A percentile compares a stretch with the other conserved stretches of the same genome.
Evolutionary conservation across 2,888 invertebrate genomes (phyloP).

Genomic region (Petrolisthes cinctipes): DNA sequence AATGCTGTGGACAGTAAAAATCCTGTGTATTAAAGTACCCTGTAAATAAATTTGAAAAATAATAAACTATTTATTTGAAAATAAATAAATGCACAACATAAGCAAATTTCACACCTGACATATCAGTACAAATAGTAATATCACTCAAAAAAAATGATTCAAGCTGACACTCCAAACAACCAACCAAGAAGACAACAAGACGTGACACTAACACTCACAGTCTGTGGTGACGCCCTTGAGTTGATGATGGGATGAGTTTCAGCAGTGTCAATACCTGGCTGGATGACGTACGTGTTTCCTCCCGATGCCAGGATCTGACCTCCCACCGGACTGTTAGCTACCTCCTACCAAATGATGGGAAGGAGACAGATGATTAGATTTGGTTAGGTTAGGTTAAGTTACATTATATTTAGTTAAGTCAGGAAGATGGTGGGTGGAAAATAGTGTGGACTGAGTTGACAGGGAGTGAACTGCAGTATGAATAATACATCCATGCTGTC

Average conservation of each 20-base stretch:
- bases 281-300: conserved; percentile 52
- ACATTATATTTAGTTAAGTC: background rate
- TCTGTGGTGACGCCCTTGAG: conserved; percentile 56
- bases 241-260: conserved; percentile 52
- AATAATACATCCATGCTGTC: too few species aligned
- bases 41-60: too few species aligned
- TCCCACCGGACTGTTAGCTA: conserved; percentile 49
- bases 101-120: background rate
- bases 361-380: background rate
- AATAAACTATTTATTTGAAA: too few species aligned
- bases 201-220: conserved; percentile 31
- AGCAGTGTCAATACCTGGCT: conserved; percentile 48
- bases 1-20: too few species aligned
- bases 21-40: too few species aligned
- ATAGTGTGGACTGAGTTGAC: too few species aligned
- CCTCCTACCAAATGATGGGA: conserved; percentile 34
- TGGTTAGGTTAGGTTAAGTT: background rate
- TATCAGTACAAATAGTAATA: conserved; percentile 13
- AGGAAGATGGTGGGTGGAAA: too few species aligned
- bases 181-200: background rate
- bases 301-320: conserved; percentile 54
- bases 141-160: background rate
- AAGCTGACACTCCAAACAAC: background rate
- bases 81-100: background rate
- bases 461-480: too few species aligned